A percentile compares a stretch with the other conserved stretches of the same genome.
Evolutionary conservation across 2,888 invertebrate species (phyloP).

Genomic region (Hetaerina titia): DNA sequence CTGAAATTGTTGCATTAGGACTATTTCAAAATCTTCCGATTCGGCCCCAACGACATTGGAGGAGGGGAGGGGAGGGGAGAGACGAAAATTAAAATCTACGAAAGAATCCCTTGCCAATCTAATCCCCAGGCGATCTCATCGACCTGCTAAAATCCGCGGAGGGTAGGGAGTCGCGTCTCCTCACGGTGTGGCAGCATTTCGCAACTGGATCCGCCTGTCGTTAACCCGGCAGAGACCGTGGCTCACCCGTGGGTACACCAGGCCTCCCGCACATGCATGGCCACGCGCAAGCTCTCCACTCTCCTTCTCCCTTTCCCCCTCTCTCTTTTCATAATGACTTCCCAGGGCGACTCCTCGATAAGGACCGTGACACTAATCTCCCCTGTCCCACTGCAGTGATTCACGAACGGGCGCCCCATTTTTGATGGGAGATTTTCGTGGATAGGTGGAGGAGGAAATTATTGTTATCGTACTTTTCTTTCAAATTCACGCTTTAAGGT

Average conservation of each 20-base stretch:
- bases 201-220: background rate
- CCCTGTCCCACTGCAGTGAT: background rate
- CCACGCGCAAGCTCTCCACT: background rate
- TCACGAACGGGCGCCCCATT: background rate
- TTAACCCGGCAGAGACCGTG: background rate
- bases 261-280: background rate
- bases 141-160: background rate
- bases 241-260: background rate
- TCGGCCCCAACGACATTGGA: background rate
- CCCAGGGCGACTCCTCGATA: background rate
- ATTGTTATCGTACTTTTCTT: too few relatives aligned
- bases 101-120: background rate
- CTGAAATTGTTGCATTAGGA: too few relatives aligned
- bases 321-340: background rate
- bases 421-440: background rate
- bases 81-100: background rate
- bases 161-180: background rate
- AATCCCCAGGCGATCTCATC: background rate
- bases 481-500: too few relatives aligned
- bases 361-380: conserved; percentile 8
- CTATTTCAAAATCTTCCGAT: background rate
- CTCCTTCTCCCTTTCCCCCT: background rate
- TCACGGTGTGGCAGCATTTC: background rate
- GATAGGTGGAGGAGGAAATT: background rate
- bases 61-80: too few relatives aligned